Base-by-base conservation (phyloP, 1,140 invertebrate species). In the Drosophila arawakana region DNA sequence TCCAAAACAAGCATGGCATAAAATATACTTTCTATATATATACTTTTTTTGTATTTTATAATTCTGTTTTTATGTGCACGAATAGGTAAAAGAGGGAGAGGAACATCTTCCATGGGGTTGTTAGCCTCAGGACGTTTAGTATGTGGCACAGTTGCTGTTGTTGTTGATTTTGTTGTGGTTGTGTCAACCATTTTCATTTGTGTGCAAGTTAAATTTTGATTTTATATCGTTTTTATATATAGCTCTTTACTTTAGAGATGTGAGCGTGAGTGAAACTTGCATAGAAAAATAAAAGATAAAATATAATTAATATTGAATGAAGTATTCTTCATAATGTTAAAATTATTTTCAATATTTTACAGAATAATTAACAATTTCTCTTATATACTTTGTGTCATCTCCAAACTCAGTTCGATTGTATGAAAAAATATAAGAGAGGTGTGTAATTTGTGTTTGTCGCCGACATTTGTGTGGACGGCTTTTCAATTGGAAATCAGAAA, bases 371-470 rank as follows among this genome's bases (percentile, higher is more conserved):
- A 41, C 39, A 9, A 41, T 2, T 10, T n/a, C 1, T 11, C 11
- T 41, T 3, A 3, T 5, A 4, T 41, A 41, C 10, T 41, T 13
- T 11, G n/a, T 58, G 8, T 6, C 69, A 63, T 60, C 44, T 18
- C 41, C 8, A 52, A 35, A 7, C 11, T 9, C 49, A 11, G 7
- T 3, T 15, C 13, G 9, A 13, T 47, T 47, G 43, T 18, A 62
- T 25, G 39, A 34, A 30, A 9, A 67, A 50, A 58, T 47, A 43
- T 41, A 52, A 41, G 35, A 39, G 63, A 54, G 50, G 7, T 18
- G 25, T 68, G 50, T 65, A 76, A 81, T 70, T 82, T 72, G 61
- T 81, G 74, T 82, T 86, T 88, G 47, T 66, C 46, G 46, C 39
- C 62, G 47, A 73, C 73, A 74, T 84, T 84, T 85, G 80, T 70